Evolutionary conservation across 2,888 invertebrate species (phyloP), one percentile per base, ranked within the genome.

Genomic region (Drosophila prolongata): DNA sequence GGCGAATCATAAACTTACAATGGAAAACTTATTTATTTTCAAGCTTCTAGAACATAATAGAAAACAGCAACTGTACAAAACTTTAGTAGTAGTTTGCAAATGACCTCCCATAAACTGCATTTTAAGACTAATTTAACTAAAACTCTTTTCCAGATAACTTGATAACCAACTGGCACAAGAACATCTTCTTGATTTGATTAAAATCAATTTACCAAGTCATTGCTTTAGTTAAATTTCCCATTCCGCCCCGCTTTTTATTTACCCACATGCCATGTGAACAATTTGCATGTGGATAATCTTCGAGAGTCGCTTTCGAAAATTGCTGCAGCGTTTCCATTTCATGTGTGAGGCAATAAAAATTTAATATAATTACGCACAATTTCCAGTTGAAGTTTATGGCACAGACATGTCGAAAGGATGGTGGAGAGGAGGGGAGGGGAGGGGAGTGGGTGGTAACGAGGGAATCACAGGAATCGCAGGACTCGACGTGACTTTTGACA

Each of bases 331-430:
- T 73, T 80, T 80, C 76, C 79, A 75, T 78, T 84, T 78, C 81
- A 80, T 77, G 84, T 83, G 65, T 40, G 54, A 42, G 40, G 65
- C 73, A 74, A 89, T 85, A 85, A 84, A 89, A 89, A 89, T 89
- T 87, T 87, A 84, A 85, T 89, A 85, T 85, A 85, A 85, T 85
- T 85, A 85, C 89, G 85, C 79, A 84, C 89, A 89, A 84, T 85
- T 89, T 85, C 69, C 79, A 87, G 77, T 68, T 79, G 74, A 87
- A 85, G 75, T 85, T 85, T 85, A 89, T 77, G 77, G 56, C 68
- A 64, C 57, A 80, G 70, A 65, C 58, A 76, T 64, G 78, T 69
- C 73, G 49, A 58, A 43, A 50, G 54, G 34, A 9, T 16, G 35
- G 49, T n/a, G 16, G 16, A 1, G 16, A 16, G n/a, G n/a, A 16